Evolutionary conservation across 2,113 vertebrate species (phyloP).

Genomic region (Gracilinanus agilis): DNA sequence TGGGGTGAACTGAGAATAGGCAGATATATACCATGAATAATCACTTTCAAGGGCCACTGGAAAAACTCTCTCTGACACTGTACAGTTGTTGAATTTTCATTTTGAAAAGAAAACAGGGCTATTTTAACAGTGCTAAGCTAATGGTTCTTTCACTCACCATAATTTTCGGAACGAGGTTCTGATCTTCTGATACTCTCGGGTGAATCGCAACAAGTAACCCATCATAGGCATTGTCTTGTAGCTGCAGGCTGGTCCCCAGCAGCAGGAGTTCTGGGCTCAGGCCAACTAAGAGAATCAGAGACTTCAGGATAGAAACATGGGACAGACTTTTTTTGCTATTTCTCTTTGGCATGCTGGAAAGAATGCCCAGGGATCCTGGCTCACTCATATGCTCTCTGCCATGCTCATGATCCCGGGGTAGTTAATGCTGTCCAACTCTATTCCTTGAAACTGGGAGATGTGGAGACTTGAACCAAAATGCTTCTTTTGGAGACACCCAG

Average conservation of each 20-base stretch:
- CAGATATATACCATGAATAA: neutral
- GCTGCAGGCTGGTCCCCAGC: conserved; percentile 44
- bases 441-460: conserved; percentile 14
- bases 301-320: conserved; percentile 33
- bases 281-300: conserved; percentile 49
- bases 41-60: neutral
- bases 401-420: neutral
- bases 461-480: conserved; percentile 26
- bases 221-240: conserved; percentile 79
- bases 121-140: neutral
- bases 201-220: conserved; percentile 78
- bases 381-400: conserved; percentile 21
- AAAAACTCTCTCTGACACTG: conserved; percentile 17
- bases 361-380: neutral
- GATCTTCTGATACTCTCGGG: conserved; percentile 73
- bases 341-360: conserved; percentile 46
- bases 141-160: conserved; percentile 74
- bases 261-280: conserved; percentile 46
- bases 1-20: neutral
- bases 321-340: neutral
- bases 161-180: conserved; percentile 73
- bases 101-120: neutral
- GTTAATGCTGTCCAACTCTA: neutral
- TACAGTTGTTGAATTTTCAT: neutral
- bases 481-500: conserved; percentile 43